Base-by-base conservation (phyloP, 2,797 vertebrate species). In the Meriones psammophilus region DNA sequence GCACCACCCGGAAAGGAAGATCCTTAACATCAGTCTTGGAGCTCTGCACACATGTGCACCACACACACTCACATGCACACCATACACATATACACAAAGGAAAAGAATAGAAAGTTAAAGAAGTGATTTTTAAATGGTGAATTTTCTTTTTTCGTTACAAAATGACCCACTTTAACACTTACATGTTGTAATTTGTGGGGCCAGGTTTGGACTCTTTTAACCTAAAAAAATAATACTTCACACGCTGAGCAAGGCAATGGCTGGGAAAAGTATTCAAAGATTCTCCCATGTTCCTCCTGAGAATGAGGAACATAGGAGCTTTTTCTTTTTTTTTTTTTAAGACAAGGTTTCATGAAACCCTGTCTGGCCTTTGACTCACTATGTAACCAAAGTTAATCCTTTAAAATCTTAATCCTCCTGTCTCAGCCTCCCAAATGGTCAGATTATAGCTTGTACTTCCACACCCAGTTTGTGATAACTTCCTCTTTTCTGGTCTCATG, bases 121-220 rank as follows among this genome's bases (percentile, higher is more conserved):
- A 54, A 54, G 54, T 85, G 22, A 42, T 39, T 64, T 68, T 68
- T 9, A 86, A 64, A 60, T n/a, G 1, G n/a, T 69, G 3, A 92
- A 92, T 78, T 94, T 91, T 64, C 36, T 42, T 77, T 79, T 85
- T 68, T 88, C 66, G 89, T 66, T 93, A 71, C 5, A 77, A 71
- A 96, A 71, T 81, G 30, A 6, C 15, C 64, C 66, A 71, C 30
- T 46, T 66, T 68, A 85, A 68, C 30, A 68, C 39, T 24, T 18
- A 24, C 30, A n/a, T 62, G 56, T 39, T 36, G n/a, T 81, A 8
- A 60, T 62, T 56, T 22, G n/a, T 22, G 24, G 33, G 13, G 39
- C n/a, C 17, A 20, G 33, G 46, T 24, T 14, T 68, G 8, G 50
- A 36, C 14, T 87, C 14, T 39, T 68, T 33, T 81, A 69, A 30